Evolutionary conservation across 1,140 invertebrate species (phyloP), one percentile per base, ranked within the genome.

Genomic region (Euglossa dilemma): DNA sequence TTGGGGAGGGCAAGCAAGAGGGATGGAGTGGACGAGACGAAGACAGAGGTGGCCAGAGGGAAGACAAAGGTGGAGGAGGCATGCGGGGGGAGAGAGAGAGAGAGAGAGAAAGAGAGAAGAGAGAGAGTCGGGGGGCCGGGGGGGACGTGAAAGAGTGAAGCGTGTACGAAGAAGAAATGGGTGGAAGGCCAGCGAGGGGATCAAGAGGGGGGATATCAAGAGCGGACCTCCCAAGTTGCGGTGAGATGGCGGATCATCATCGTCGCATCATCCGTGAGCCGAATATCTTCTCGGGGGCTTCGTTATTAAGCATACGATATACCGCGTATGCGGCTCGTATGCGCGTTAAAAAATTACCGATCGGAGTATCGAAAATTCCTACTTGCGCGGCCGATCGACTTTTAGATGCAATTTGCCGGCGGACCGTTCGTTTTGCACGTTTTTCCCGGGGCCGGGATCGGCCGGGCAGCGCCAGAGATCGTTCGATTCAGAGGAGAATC

Each of bases 201-300:
- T 45, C 73, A 71, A 63, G 74, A 80, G 84, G 71, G 70, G 92
- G 91, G 87, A 92, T 93, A 94, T 94, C 93, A 91, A 94, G 93
- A 94, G 93, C 92, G 93, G 94, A 94, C 94, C 93, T 94, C 94
- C 94, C 94, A 94, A 94, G 94, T 93, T 92, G 94, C 93, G 93
- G 85, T 88, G 93, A 93, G 93, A 94, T 94, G 94, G 93, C 94
- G 92, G 93, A 94, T 94, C 92, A 93, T 94, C 93, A 92, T 93
- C 92, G 89, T 93, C 92, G 91, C 92, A 91, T 94, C 93, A 94
- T 92, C 91, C 93, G 92, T 93, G 93, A 91, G 92, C 91, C 92
- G 92, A 93, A 93, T 93, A 92, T 90, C 78, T 70, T 71, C 71
- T 67, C 67, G 23, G 70, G 66, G n/a, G 50, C 59, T 70, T 82